phyloP scores from a whole-genome alignment of 2,113 vertebrate genomes.

The Lepisosteus oculatus region DNA sequence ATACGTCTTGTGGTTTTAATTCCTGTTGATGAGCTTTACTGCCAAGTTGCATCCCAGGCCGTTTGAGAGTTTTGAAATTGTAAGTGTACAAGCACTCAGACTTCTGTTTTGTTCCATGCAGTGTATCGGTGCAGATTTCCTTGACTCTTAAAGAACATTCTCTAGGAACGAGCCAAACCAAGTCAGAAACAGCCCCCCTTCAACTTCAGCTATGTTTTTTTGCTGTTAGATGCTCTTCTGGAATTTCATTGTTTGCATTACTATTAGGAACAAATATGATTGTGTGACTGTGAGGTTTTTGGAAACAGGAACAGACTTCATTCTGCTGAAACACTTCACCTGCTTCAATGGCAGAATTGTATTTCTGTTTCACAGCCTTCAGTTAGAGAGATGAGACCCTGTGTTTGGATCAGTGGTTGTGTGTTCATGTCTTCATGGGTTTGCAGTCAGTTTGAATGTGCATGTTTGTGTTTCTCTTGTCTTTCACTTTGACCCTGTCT shows the following conservation, averaged over 20 bases:
- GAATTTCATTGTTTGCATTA: not conserved
- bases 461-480: too few species aligned
- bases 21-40: not conserved
- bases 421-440: too few species aligned
- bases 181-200: too few species aligned
- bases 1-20: constrained; percentile 7
- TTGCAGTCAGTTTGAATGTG: too few species aligned
- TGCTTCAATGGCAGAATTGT: not conserved
- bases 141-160: not conserved
- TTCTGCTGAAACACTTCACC: not conserved
- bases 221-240: not conserved
- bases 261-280: not conserved
- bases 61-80: not conserved
- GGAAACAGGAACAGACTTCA: not conserved
- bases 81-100: not conserved
- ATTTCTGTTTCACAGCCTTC: too few species aligned
- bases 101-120: not conserved
- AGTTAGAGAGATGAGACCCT: too few species aligned
- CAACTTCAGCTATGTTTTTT: too few species aligned
- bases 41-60: not conserved
- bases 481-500: too few species aligned
- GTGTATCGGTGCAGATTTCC: not conserved
- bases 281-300: not conserved
- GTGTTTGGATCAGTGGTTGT: too few species aligned
- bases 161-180: not conserved